Conservation (phyloP, 92 coral and sea anemone genomes). For the Anthopleura xanthogrammica region DNA sequence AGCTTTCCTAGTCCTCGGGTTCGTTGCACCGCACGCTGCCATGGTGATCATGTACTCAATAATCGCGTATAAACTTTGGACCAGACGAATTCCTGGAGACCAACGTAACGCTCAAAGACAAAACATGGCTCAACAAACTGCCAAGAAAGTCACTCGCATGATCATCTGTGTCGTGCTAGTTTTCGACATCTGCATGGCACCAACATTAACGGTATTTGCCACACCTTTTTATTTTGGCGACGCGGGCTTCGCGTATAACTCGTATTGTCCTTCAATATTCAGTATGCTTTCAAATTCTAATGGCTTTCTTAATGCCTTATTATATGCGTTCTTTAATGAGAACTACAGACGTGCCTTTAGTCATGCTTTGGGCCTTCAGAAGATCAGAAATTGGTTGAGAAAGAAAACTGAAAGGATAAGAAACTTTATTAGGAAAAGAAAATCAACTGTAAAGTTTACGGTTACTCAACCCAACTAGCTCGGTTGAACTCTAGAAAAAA, state of each 20-base stretch:
- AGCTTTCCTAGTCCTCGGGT: conserved; percentile 11
- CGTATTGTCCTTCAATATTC: background rate
- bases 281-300: background rate
- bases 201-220: conserved; percentile 1
- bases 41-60: conserved; percentile 29
- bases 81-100: conserved; percentile 44
- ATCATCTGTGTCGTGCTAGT: conserved; percentile 21
- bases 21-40: conserved; percentile 14
- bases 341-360: conserved; percentile 18
- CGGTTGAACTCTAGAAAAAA: too few relatives aligned
- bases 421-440: too few relatives aligned
- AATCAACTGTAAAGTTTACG: too few relatives aligned
- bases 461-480: too few relatives aligned
- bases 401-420: too few relatives aligned
- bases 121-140: conserved; percentile 15
- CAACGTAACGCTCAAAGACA: background rate
- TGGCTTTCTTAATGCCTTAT: conserved; percentile 4
- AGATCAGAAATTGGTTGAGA: background rate
- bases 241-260: background rate
- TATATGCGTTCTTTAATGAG: conserved; percentile 27
- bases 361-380: background rate
- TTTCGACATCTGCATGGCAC: conserved; percentile 35
- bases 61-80: conserved; percentile 35
- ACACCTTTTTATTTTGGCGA: background rate
- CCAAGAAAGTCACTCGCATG: conserved; percentile 39